A percentile compares a stretch with the other conserved stretches of the same genome.
phyloP scores from a whole-genome alignment of 2,113 vertebrate species.

The Solea solea region DNA sequence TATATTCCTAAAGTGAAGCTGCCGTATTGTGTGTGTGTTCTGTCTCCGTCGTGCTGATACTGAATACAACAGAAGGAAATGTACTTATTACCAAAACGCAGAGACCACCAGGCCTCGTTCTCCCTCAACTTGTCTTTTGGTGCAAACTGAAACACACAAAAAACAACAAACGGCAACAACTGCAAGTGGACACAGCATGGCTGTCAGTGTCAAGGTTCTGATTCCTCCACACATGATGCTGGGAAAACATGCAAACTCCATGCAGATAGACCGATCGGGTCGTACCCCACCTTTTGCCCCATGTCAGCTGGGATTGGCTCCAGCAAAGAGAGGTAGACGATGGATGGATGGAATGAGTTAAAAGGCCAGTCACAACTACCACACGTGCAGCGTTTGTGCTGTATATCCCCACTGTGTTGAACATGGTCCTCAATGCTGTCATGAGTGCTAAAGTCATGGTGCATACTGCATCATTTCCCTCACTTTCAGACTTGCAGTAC shows the following conservation, averaged over 20 bases:
- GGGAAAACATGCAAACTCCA: no score
- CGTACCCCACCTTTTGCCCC: no score
- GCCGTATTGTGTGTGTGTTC: constrained; percentile 71
- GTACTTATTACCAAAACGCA: constrained; percentile 43
- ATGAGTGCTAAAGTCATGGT: no score
- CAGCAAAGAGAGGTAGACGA: no score
- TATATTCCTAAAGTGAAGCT: constrained; percentile 62
- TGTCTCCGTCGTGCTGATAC: constrained; percentile 38
- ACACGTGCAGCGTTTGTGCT: no score
- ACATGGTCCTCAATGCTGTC: no score
- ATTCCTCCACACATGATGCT: background rate
- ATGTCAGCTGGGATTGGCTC: no score
- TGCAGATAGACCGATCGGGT: no score
- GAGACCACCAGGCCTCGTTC: constrained; percentile 21
- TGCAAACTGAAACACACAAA: background rate
- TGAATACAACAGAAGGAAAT: constrained; percentile 53
- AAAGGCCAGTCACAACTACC: background rate
- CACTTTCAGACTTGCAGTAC: no score
- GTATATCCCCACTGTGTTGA: background rate
- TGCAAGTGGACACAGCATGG: background rate
- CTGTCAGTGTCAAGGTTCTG: background rate
- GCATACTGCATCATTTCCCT: no score
- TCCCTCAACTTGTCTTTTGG: constrained; percentile 10
- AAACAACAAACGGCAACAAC: background rate
- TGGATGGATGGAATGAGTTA: background rate